Base-by-base conservation (phyloP, 2,797 vertebrate species). In the Chelonia mydas region DNA sequence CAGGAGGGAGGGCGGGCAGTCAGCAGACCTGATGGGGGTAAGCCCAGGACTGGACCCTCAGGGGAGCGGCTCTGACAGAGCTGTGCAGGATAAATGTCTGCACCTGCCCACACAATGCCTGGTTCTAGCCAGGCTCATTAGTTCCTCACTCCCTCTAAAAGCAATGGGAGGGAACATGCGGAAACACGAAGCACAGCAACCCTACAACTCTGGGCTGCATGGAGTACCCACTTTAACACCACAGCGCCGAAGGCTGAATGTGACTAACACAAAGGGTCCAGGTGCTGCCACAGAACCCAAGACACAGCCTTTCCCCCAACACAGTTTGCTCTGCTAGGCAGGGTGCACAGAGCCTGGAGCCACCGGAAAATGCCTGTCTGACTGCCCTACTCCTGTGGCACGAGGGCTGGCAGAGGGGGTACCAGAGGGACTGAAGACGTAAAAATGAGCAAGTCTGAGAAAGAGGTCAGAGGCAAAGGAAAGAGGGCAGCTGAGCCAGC, bases 31-130 rank as follows among this genome's bases (percentile, higher is more conserved):
- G 27, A 27, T 12, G 27, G 55, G 27, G 55, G 55, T 25, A 6
- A 28, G 55, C 55, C 27, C 55, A 57, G 55, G 27, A 57, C 55
- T 27, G 55, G 55, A 5, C 55, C 55, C 55, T 57, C 55, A 57
- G 55, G 55, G 55, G 55, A 57, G 25, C 11, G 27, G 25, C 55
- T 57, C 61, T 37, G 61, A 68, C 21, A 3, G 47, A 23, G 27
- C 31, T 5, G 8, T 61, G 5, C 53, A 11, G 53, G 0, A 0
- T 1, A 13, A 28, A 0, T 1, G 45, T n/a, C 45, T 54, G 6
- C 86, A 41, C 28, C 0, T 1, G 21, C 11, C 53, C 74, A 3
- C 37, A 23, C 1, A 0, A 13, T 1, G 21, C 23, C 28, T 83
- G 59, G 53, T 27, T 33, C 81, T 77, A 83, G 50, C 49, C 49